A percentile compares a stretch with the other conserved stretches of the same genome.
Conservation (phyloP, 2,797 vertebrate species). For the Sebastes vulpes region DNA sequence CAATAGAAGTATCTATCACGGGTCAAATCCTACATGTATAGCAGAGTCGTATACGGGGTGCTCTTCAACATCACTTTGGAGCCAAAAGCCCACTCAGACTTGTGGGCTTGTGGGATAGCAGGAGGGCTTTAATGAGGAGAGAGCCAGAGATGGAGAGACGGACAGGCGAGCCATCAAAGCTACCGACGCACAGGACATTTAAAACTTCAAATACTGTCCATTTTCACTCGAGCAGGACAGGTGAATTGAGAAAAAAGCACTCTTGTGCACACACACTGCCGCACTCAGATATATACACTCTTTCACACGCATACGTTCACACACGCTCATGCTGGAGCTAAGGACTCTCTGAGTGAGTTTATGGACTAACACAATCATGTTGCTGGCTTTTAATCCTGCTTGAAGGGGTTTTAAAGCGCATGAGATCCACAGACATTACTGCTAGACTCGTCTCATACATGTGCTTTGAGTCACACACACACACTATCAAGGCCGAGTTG, state of each 20-base stretch:
- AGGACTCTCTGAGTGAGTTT: constrained; percentile 80
- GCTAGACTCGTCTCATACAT: constrained; percentile 47
- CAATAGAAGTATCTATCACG: constrained; percentile 55
- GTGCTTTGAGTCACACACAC: constrained; percentile 38
- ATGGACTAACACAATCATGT: constrained; percentile 82
- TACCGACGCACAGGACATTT: constrained; percentile 79
- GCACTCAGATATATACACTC: constrained; percentile 63
- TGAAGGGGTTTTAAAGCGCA: constrained; percentile 73
- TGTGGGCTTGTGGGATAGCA: constrained; percentile 73
- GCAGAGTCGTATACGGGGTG: constrained; percentile 69
- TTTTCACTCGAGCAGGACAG: constrained; percentile 82
- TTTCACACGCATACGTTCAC: constrained; percentile 65
- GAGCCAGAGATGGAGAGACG: constrained; percentile 64
- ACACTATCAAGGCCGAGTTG: background rate
- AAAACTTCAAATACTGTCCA: constrained; percentile 84
- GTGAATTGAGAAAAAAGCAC: constrained; percentile 77
- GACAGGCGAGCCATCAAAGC: constrained; percentile 70
- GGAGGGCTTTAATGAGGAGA: constrained; percentile 76
- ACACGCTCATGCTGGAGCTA: constrained; percentile 56
- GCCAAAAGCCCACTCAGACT: constrained; percentile 83
- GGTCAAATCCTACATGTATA: constrained; percentile 78
- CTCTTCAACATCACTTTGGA: constrained; percentile 86
- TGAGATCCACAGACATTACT: constrained; percentile 71
- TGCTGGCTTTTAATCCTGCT: constrained; percentile 74
- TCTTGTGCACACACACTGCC: constrained; percentile 35